phyloP scores from a whole-genome alignment of 2,888 invertebrate genomes.

The Heterodera filipjevi region DNA sequence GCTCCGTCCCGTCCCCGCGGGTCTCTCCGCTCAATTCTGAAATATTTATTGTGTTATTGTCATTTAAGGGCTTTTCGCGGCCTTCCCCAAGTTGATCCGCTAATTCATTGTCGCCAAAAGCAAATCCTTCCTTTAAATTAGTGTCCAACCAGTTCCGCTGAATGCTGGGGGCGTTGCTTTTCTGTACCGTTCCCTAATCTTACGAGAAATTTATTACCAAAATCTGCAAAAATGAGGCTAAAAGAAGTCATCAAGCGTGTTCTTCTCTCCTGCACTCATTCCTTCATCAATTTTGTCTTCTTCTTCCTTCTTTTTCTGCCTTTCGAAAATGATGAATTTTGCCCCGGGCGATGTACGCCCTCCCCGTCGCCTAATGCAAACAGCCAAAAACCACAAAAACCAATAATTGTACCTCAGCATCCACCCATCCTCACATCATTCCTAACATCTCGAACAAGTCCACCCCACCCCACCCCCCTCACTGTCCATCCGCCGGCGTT shows the following conservation, averaged over 20 bases:
- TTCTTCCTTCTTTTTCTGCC: background rate
- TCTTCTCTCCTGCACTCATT: background rate
- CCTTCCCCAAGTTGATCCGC: conserved; percentile 16
- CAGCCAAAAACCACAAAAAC: background rate
- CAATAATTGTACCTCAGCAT: background rate
- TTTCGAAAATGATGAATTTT: background rate
- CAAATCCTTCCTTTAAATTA: background rate
- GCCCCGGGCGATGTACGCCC: background rate
- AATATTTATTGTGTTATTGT: conserved; percentile 11
- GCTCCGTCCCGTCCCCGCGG: conserved; percentile 1
- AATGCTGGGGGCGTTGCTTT: background rate
- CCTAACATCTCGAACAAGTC: conserved; percentile 3
- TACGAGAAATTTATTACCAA: background rate
- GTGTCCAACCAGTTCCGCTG: background rate
- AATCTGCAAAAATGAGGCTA: background rate
- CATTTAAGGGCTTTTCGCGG: background rate
- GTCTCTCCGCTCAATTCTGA: background rate
- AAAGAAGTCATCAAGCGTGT: background rate
- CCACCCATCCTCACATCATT: background rate
- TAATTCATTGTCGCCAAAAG: conserved; percentile 7
- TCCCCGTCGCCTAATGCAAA: background rate
- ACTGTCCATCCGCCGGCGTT: background rate
- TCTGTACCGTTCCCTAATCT: background rate
- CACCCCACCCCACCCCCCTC: background rate
- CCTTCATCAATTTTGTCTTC: background rate